Conservation (phyloP, 2,888 invertebrate genomes). For the Sminthurides aquaticus region DNA sequence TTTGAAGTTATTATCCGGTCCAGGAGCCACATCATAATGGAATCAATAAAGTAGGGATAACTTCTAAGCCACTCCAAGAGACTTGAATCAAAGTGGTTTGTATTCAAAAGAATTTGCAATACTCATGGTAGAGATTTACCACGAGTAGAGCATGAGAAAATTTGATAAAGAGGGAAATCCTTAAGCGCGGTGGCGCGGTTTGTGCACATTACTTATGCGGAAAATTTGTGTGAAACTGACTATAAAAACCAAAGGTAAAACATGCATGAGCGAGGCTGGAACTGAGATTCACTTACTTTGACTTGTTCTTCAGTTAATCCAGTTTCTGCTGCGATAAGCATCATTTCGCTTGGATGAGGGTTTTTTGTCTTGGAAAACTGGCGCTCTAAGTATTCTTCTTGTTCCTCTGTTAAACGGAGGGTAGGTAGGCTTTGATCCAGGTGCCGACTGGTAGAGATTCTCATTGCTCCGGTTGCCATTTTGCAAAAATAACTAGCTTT, state of each 20-base stretch:
- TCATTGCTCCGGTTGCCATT: slow-evolving; percentile 40
- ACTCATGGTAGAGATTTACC: too few species aligned
- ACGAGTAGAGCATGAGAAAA: too few species aligned
- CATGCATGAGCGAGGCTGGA: neutral
- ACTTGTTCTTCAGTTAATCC: slow-evolving; percentile 51
- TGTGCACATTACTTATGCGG: too few species aligned
- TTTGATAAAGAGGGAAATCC: neutral
- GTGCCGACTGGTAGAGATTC: slow-evolving; percentile 20
- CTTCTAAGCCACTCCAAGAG: too few species aligned
- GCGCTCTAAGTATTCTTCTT: slow-evolving; percentile 50
- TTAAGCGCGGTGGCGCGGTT: too few species aligned
- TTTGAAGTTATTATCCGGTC: too few species aligned
- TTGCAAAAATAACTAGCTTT: slow-evolving; percentile 10
- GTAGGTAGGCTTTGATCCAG: slow-evolving; percentile 18
- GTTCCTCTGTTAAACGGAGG: slow-evolving; percentile 48
- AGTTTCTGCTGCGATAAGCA: slow-evolving; percentile 52
- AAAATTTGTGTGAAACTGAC: too few species aligned
- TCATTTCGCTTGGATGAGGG: slow-evolving; percentile 51
- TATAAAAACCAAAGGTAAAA: neutral
- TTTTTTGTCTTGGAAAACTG: slow-evolving; percentile 52
- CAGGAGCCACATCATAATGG: too few species aligned
- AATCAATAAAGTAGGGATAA: too few species aligned
- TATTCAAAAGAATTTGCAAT: too few species aligned
- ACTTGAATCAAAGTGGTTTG: too few species aligned
- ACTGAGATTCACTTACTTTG: slow-evolving; percentile 50